Evolutionary conservation across 2,113 vertebrate genomes (phyloP).

Genomic region (Pimephales promelas): DNA sequence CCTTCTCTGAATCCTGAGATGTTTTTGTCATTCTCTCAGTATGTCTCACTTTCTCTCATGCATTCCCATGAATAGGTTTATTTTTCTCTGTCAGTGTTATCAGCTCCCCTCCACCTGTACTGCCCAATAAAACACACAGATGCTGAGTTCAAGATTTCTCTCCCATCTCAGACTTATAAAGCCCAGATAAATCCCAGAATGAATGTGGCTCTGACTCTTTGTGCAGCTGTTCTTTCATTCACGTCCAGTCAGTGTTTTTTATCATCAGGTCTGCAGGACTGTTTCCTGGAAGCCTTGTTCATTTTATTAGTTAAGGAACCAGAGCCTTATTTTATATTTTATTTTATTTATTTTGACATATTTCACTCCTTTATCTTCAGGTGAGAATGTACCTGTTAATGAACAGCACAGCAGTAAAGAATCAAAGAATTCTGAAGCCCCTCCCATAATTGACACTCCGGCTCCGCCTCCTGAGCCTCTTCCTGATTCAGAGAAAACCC

Average conservation of each 20-base stretch:
- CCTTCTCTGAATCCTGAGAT: background rate
- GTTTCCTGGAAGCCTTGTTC: background rate
- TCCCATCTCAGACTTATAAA: background rate
- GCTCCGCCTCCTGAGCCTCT: conserved; percentile 75
- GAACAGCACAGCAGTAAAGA: conserved; percentile 89
- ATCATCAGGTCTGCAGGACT: conserved; percentile 1
- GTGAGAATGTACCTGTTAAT: conserved; percentile 90
- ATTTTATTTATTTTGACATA: background rate
- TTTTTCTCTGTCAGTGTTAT: background rate
- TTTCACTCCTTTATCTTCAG: conserved; percentile 65
- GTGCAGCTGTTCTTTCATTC: background rate
- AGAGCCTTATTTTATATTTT: background rate
- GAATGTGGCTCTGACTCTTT: background rate
- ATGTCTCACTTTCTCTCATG: background rate
- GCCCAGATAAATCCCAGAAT: background rate
- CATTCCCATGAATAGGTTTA: background rate
- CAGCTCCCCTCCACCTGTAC: background rate
- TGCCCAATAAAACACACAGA: background rate
- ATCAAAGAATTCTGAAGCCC: conserved; percentile 83
- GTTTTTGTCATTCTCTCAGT: background rate
- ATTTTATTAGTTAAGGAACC: background rate
- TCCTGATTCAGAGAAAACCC: conserved; percentile 83
- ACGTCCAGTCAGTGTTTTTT: conserved; percentile 16
- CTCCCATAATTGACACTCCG: conserved; percentile 80
- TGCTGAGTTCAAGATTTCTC: background rate